Evolutionary conservation across 2,888 invertebrate species (phyloP), one percentile per base, ranked within the genome.

Genomic region (Teleiodes luculella): DNA sequence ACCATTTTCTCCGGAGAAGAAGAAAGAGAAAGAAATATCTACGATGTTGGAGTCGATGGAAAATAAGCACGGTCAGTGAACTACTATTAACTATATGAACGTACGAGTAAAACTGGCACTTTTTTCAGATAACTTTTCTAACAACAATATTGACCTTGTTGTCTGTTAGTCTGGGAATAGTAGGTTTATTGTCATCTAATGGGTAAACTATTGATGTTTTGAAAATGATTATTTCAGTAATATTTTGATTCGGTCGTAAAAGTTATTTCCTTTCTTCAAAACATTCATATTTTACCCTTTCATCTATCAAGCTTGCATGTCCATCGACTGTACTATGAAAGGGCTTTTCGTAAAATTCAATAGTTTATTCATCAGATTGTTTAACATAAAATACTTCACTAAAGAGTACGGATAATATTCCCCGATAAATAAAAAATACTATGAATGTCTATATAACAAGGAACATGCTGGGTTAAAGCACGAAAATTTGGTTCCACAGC

Each of bases 1-100:
- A 48, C 91, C 92, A 36, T 89, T 91, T 65, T 87, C 92, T 59
- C 90, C 92, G 11, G 91, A 92, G 65, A 94, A 94, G 66, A 93
- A 93, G 64, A 85, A 83, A 31, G 94, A 94, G 62, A 89, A 86
- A 60, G 95, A 95, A 70, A 73, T 96, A 53, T 91, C 94, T 24
- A 91, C 94, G 14, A 92, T 95, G 86, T 91, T 96, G 45, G 92
- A 94, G 60, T 93, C 94, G 53, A 94, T 96, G 91, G 96, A 96
- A 71, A 92, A 93, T 28, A 96, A 95, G 78, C 95, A 96, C 84
- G 95, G 96, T 96, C 91, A 90, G 93, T 86, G 43, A 14, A 48
- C 20, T 46, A 13, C 10, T 16, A 13, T 14, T n/a, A n/a, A 45
- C 24, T 28, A 1, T 18, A 1, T 18, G 10, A 39, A 39, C 45